Percentiles rank a stretch among this genome's conserved stretches.
Conservation (phyloP, 2,888 invertebrate genomes). For the Drosophila greeni region DNA sequence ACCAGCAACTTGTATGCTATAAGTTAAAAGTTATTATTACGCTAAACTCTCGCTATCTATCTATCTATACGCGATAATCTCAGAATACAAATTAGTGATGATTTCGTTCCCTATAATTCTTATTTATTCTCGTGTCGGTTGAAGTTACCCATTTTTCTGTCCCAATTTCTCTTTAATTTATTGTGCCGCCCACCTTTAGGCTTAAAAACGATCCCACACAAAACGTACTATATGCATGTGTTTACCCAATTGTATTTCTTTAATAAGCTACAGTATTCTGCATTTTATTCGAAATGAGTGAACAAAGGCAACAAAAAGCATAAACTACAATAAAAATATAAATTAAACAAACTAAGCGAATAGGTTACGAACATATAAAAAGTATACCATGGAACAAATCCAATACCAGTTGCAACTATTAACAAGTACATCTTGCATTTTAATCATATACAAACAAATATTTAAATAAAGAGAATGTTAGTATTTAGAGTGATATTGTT, state of each 20-base stretch:
- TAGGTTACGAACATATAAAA: constrained; percentile 57
- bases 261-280: constrained; percentile 38
- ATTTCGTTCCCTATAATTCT: constrained; percentile 30
- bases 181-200: constrained; percentile 58
- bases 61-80: constrained; percentile 49
- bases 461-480: constrained; percentile 70
- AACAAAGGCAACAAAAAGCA: constrained; percentile 27
- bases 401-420: constrained; percentile 67
- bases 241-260: constrained; percentile 25
- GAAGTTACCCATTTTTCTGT: constrained; percentile 4
- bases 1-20: constrained; percentile 49
- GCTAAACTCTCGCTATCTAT: constrained; percentile 31
- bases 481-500: constrained; percentile 42
- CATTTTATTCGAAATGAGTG: constrained; percentile 32
- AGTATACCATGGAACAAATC: constrained; percentile 63
- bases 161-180: constrained; percentile 52
- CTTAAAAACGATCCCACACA: constrained; percentile 30
- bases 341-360: constrained; percentile 51
- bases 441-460: constrained; percentile 68
- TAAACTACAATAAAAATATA: constrained; percentile 34
- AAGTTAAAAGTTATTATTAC: constrained; percentile 51
- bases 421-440: constrained; percentile 65
- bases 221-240: constrained; percentile 15
- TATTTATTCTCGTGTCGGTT: constrained; percentile 57
- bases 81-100: constrained; percentile 43